Conservation (phyloP, 2,888 invertebrate species). For the Fragum fragum region DNA sequence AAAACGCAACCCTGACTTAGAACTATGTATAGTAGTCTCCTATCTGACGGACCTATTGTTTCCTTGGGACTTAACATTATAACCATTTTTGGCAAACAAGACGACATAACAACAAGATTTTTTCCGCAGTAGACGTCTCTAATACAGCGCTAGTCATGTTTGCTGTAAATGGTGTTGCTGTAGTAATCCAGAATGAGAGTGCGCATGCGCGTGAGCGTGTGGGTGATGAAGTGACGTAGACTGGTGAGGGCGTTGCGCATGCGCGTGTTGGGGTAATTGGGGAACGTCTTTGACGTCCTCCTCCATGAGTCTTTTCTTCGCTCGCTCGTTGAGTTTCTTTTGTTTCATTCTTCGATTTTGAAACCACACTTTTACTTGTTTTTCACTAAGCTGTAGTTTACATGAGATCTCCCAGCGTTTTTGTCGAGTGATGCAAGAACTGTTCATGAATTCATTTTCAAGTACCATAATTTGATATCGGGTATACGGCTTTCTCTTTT, state of each 20-base stretch:
- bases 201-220: slow-evolving; percentile 33
- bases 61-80: neutral
- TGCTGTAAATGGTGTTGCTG: slow-evolving; percentile 44
- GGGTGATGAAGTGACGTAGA: slow-evolving; percentile 35
- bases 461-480: slow-evolving; percentile 98
- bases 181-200: slow-evolving; percentile 19
- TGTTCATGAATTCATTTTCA: slow-evolving; percentile 99
- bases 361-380: slow-evolving; percentile 97
- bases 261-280: slow-evolving; percentile 43
- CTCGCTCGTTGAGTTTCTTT: slow-evolving; percentile 91
- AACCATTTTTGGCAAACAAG: neutral
- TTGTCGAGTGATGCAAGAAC: slow-evolving; percentile 99
- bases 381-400: slow-evolving; percentile 97
- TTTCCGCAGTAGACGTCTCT: neutral
- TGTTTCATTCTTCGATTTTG: slow-evolving; percentile 99
- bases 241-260: slow-evolving; percentile 32
- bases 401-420: slow-evolving; percentile 99
- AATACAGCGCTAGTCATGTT: slow-evolving; percentile 30
- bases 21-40: too few relatives aligned
- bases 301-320: slow-evolving; percentile 79
- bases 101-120: slow-evolving; percentile 1
- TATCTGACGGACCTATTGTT: too few relatives aligned
- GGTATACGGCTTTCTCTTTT: slow-evolving; percentile 99
- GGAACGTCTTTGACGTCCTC: slow-evolving; percentile 74
- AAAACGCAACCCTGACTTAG: too few relatives aligned